phyloP scores from a whole-genome alignment of 2,888 invertebrate species.

The Scaptomyza flava region DNA sequence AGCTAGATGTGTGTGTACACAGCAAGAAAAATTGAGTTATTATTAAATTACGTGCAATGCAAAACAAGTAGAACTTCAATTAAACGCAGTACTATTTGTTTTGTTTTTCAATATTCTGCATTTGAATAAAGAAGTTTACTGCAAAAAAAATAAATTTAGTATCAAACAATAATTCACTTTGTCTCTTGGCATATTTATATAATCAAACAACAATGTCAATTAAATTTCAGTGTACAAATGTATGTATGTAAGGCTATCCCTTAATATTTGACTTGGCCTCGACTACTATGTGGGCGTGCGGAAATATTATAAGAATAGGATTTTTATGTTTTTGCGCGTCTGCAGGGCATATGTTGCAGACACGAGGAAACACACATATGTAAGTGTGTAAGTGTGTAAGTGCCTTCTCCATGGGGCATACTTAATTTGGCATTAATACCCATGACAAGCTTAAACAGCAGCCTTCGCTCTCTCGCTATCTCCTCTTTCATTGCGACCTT shows the following conservation, averaged over 20 bases:
- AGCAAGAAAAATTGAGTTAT: neutral
- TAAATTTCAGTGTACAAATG: conserved; percentile 2
- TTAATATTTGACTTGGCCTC: conserved; percentile 32
- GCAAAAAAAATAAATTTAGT: neutral
- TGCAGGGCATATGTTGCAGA: conserved; percentile 55
- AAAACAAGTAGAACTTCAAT: neutral
- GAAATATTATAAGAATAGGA: conserved; percentile 77
- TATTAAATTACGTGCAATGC: neutral
- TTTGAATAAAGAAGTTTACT: no score
- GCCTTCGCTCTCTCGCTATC: neutral
- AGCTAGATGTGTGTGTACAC: neutral
- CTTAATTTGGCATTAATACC: conserved; percentile 66
- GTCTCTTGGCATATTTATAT: neutral
- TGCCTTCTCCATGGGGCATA: conserved; percentile 46
- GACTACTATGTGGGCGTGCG: conserved; percentile 69
- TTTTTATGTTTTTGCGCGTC: conserved; percentile 70
- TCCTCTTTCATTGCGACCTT: conserved; percentile 25
- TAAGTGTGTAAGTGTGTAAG: conserved; percentile 2
- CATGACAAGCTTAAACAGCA: conserved; percentile 29
- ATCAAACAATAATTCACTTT: neutral
- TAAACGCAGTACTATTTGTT: neutral
- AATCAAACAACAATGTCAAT: conserved; percentile 1
- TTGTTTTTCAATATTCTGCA: neutral
- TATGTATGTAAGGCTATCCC: conserved; percentile 6
- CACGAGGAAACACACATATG: conserved; percentile 25